Base-by-base conservation (phyloP, 2,113 vertebrate genomes). In the Paralichthys olivaceus region DNA sequence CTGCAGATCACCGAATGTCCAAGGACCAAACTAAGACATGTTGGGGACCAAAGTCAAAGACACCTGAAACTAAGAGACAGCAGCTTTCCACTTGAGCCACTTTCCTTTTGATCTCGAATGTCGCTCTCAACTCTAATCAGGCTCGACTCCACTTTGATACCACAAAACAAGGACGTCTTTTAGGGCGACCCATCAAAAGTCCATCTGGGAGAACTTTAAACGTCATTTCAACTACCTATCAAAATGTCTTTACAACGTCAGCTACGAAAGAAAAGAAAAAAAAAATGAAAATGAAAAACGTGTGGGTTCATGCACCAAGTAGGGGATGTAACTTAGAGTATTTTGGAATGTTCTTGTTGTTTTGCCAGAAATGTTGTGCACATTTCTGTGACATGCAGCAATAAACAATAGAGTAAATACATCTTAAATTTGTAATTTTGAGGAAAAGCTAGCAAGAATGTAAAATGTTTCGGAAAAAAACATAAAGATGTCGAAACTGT, bases 121-220 rank as follows among this genome's bases (percentile, higher is more conserved):
- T 43, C 40, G 40, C 40, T 47, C 69, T 83, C 66, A 72, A 51
- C 69, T 79, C 49, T 80, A 87, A 90, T 77, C 40, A 6, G 76
- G 66, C 40, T 73, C 57, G 88, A 91, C 85, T 78, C 63, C 54
- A 72, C 72, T 90, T 87, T 75, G 74, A 83, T 84, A 83, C 66
- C 34, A 57, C 79, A 62, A 81, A 93, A 92, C 90, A 90, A 89
- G 72, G 86, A 75, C 63, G 67, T 84, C 69, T 83, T 89, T 90
- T 86, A 58, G 83, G 54, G 69, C 47, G 32, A 80, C 75, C 43
- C 43, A 47, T 47, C 43, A 5, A 17, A 47, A 47, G 15, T 47
- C 81, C 92, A 93, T 91, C 90, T 94, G 94, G 90, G 92, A 92
- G 80, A 80, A 84, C 83, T 92, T 93, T 90, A 90, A 83, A 83